Evolutionary conservation across 2,113 vertebrate genomes (phyloP).

Genomic region (Odobenus rosmarus): DNA sequence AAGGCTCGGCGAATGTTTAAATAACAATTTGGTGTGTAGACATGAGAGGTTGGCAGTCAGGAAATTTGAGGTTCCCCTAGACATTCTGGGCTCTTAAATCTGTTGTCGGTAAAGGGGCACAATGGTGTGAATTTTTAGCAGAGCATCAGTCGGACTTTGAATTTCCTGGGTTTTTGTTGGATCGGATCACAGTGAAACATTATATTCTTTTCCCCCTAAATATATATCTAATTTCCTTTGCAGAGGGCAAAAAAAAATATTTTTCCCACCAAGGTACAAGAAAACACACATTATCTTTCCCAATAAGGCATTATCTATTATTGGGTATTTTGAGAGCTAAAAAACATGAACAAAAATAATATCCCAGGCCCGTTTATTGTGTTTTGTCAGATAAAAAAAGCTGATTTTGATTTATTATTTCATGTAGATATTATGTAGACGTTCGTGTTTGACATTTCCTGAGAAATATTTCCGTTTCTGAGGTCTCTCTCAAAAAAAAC

Average conservation of each 20-base stretch:
- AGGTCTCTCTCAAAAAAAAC: constrained; percentile 38
- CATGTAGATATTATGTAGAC: constrained; percentile 68
- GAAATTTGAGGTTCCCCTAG: constrained; percentile 79
- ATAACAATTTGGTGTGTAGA: constrained; percentile 43
- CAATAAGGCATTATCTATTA: constrained; percentile 49
- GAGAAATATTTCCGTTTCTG: constrained; percentile 74
- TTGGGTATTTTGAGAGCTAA: constrained; percentile 41
- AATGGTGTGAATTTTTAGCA: constrained; percentile 76
- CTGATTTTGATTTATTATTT: constrained; percentile 77
- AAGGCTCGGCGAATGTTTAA: background rate
- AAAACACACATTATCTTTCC: constrained; percentile 62
- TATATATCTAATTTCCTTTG: constrained; percentile 75
- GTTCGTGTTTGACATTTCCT: constrained; percentile 69
- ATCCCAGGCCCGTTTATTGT: constrained; percentile 61
- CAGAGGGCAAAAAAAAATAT: constrained; percentile 31
- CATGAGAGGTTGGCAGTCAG: constrained; percentile 63
- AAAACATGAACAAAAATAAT: constrained; percentile 61
- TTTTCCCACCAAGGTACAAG: constrained; percentile 71
- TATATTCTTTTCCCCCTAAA: constrained; percentile 65
- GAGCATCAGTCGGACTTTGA: constrained; percentile 26
- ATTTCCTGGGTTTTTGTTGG: constrained; percentile 83
- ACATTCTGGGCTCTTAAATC: constrained; percentile 56
- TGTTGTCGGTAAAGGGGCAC: constrained; percentile 54
- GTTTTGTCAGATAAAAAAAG: constrained; percentile 55
- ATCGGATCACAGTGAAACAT: constrained; percentile 75